Evolutionary conservation across 2,113 vertebrate genomes (phyloP), one percentile per base, ranked within the genome.

Genomic region (Bufo gargarizans): DNA sequence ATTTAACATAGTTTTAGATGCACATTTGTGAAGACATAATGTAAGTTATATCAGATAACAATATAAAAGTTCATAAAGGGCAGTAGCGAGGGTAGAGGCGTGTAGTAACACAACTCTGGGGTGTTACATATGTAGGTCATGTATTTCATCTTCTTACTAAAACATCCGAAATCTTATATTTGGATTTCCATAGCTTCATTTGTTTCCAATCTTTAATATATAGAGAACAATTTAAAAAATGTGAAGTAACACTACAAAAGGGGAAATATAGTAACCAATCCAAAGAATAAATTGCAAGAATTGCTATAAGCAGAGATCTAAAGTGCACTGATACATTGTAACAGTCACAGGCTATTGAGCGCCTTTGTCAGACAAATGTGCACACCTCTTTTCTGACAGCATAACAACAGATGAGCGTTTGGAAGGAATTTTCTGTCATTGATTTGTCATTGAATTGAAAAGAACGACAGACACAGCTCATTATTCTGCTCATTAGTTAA

Each of bases 401-500:
- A 47, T 91, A 93, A 94, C 59, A 33, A 92, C 89, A 80, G 90
- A 72, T 91, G 93, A 94, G 93, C 93, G 95, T 96, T 97, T 96
- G 96, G 91, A 98, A 98, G 97, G 96, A 96, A 97, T 99, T 98
- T 97, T 98, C 97, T 98, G 99, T 98, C 99, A 99, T 98, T 99
- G 98, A 99, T 99, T 99, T 93, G 95, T 96, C 95, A 91, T 96
- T 98, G 98, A 99, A 98, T 98, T 99, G 98, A 99, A 99, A 97
- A 97, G 97, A 97, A 96, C 96, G 97, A 98, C 96, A 98, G 97
- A 97, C 97, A 97, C 97, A 99, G 98, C 97, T 99, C 98, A 99
- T 99, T 99, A 99, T 97, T 98, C 98, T 98, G 97, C 98, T 98
- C 98, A 98, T 99, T 99, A 99, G 97, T 99, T 99, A 99, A 99